Percentiles rank a stretch among this genome's conserved stretches.
phyloP scores from a whole-genome alignment of 2,113 vertebrate genomes.

The Loxodonta africana region DNA sequence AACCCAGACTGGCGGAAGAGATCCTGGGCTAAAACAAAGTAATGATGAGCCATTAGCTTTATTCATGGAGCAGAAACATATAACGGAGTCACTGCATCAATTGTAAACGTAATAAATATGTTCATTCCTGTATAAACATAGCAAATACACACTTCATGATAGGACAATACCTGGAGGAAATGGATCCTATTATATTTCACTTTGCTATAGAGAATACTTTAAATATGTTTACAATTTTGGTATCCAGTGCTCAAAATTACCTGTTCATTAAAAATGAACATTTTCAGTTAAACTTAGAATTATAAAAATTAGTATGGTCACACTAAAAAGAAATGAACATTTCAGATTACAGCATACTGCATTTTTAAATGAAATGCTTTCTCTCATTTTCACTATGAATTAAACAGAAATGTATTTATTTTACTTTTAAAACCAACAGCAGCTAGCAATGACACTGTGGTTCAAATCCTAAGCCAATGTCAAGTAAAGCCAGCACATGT shows the following conservation, averaged over 20 bases:
- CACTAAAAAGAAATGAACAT: neutral
- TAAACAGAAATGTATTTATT: neutral
- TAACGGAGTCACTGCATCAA: fast-evolving
- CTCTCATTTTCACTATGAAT: neutral
- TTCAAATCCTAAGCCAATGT: neutral
- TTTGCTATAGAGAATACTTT: neutral
- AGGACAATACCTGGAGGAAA: fast-evolving
- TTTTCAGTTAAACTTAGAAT: neutral
- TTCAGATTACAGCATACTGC: neutral
- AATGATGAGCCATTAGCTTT: neutral
- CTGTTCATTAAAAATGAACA: neutral
- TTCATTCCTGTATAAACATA: fast-evolving
- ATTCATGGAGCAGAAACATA: no score
- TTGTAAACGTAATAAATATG: neutral
- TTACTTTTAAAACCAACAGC: neutral
- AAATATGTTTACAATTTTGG: neutral
- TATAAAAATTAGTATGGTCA: neutral
- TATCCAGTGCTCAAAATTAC: neutral
- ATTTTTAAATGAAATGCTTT: neutral
- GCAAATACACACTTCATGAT: neutral
- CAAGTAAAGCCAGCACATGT: neutral
- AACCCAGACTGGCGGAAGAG: fast-evolving
- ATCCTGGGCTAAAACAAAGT: fast-evolving
- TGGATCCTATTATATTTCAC: fast-evolving
- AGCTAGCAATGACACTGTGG: neutral